Percentiles rank a stretch among this genome's conserved stretches.
Conservation (phyloP, 2,888 invertebrate species). For the Eilema griseolum region DNA sequence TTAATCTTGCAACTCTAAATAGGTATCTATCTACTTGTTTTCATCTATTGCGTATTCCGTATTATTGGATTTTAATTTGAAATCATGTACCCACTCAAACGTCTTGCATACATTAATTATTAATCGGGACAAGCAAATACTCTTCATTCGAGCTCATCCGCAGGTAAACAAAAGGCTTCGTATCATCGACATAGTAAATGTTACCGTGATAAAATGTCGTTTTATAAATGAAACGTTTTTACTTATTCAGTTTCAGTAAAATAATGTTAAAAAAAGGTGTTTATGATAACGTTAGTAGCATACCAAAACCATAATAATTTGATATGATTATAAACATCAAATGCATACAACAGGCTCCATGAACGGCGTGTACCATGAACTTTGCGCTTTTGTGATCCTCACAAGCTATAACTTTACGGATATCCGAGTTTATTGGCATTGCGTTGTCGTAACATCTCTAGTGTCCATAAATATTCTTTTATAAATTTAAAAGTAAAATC, state of each 20-base stretch:
- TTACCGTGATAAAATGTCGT: neutral
- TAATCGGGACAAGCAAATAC: neutral
- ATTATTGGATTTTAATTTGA: neutral
- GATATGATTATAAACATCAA: constrained; percentile 13
- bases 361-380: neutral
- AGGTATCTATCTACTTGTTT: too few species aligned
- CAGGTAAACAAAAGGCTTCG: neutral
- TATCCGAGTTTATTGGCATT: constrained; percentile 13
- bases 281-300: neutral
- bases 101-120: neutral
- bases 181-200: neutral
- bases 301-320: constrained; percentile 10
- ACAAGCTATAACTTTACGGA: constrained; percentile 12
- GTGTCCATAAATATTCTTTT: neutral
- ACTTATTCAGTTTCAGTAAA: neutral
- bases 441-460: constrained; percentile 3
- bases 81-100: neutral
- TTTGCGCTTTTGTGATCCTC: constrained; percentile 10
- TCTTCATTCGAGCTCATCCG: neutral
- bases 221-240: neutral
- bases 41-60: neutral
- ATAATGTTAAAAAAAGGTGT: neutral
- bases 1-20: too few species aligned
- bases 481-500: neutral
- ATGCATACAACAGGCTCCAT: neutral